Conservation (phyloP, 2,888 invertebrate species). For the Agrypnus murinus region DNA sequence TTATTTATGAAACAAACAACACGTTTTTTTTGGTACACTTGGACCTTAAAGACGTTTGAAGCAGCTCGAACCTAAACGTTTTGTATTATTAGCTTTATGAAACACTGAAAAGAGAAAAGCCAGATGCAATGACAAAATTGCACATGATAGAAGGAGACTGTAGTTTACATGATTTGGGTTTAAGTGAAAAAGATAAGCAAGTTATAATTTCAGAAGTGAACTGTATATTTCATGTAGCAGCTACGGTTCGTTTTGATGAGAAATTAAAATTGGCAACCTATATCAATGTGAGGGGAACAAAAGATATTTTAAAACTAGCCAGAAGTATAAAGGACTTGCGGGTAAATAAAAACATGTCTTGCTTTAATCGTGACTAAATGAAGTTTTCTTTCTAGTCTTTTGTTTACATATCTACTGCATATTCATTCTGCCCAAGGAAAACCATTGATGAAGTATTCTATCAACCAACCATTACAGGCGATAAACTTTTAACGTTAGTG, state of each 20-base stretch:
- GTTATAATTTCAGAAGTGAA: constrained; percentile 74
- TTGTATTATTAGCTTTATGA: constrained; percentile 70
- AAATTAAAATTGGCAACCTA: constrained; percentile 78
- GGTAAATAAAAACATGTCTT: constrained; percentile 66
- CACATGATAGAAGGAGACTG: constrained; percentile 75
- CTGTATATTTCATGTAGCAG: constrained; percentile 85
- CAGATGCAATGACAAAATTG: constrained; percentile 75
- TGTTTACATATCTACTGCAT: constrained; percentile 63
- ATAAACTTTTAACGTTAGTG: constrained; percentile 66
- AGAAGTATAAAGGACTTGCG: constrained; percentile 78
- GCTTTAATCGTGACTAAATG: no score
- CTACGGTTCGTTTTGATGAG: constrained; percentile 85
- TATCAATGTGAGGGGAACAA: constrained; percentile 81
- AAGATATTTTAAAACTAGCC: constrained; percentile 79
- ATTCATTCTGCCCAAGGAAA: constrained; percentile 56
- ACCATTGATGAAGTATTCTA: constrained; percentile 69
- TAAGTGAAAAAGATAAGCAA: constrained; percentile 72
- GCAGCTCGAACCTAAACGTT: not conserved
- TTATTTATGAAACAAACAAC: no score
- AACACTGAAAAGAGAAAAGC: constrained; percentile 71
- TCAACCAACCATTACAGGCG: constrained; percentile 71
- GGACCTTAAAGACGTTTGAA: no score
- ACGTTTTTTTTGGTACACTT: no score
- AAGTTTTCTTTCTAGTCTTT: constrained; percentile 53
- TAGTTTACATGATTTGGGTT: constrained; percentile 73